phyloP scores from a whole-genome alignment of 2,797 vertebrate species.

The Cynodonichthys magdalenae region DNA sequence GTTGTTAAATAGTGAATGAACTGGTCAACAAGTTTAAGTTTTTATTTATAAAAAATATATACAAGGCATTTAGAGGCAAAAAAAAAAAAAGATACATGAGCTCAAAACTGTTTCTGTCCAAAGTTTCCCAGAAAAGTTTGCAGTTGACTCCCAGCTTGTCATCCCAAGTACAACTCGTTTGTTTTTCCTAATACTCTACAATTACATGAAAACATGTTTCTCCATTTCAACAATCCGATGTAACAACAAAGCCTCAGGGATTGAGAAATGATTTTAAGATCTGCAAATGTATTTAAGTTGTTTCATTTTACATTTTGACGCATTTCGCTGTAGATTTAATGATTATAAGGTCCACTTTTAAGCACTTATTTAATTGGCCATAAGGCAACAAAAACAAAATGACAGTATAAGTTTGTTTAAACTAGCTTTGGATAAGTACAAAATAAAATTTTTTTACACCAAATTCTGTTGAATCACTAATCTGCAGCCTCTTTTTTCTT shows the following conservation, averaged over 20 bases:
- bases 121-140: no score
- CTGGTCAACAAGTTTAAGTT: no score
- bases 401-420: constrained; percentile 7
- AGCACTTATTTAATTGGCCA: constrained; percentile 26
- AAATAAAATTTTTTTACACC: constrained; percentile 73
- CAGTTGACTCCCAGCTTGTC: no score
- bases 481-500: constrained; percentile 52
- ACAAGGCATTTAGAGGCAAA: neutral
- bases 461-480: constrained; percentile 36
- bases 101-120: neutral
- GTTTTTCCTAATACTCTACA: neutral
- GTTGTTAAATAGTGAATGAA: neutral
- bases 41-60: neutral
- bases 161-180: no score
- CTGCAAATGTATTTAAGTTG: no score
- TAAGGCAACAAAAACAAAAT: constrained; percentile 4
- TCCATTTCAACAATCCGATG: no score
- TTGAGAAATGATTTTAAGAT: no score
- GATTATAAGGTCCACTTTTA: constrained; percentile 62
- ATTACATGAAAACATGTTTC: no score
- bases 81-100: neutral
- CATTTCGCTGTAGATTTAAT: neutral
- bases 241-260: no score
- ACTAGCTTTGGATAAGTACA: constrained; percentile 5
- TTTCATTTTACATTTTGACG: no score